A percentile compares a stretch with the other conserved stretches of the same genome.
phyloP scores from a whole-genome alignment of 2,888 invertebrate species.

The Cerastis rubricosa region DNA sequence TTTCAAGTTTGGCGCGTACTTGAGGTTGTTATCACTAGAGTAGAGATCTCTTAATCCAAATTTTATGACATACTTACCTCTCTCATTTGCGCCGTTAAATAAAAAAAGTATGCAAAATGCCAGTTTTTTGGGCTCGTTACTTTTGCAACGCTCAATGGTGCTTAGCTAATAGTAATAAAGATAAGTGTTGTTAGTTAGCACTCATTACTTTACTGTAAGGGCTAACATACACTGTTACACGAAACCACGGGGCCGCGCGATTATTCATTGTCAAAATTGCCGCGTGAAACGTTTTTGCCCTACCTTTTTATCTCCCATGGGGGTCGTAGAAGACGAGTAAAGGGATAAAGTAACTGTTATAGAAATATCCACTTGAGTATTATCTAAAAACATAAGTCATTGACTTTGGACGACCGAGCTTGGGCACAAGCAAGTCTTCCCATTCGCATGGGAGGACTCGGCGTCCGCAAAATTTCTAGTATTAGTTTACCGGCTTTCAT shows the following conservation, averaged over 20 bases:
- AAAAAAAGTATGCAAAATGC: constrained; percentile 28
- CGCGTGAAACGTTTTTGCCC: background rate
- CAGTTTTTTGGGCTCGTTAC: constrained; percentile 48
- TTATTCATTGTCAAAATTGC: constrained; percentile 4
- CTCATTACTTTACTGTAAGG: constrained; percentile 52
- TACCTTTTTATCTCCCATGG: constrained; percentile 12
- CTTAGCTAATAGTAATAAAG: constrained; percentile 77
- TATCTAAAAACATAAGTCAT: too few relatives aligned
- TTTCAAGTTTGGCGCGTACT: background rate
- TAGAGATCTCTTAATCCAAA: background rate
- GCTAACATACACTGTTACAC: constrained; percentile 27
- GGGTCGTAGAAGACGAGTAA: background rate
- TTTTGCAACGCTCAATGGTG: constrained; percentile 69
- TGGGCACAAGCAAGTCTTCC: too few relatives aligned
- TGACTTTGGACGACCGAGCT: too few relatives aligned
- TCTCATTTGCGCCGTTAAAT: constrained; percentile 3
- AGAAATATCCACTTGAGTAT: constrained; percentile 11
- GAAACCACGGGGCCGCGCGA: background rate
- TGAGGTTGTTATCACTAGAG: background rate
- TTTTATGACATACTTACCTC: background rate
- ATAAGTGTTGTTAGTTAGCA: constrained; percentile 69
- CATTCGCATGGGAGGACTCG: too few relatives aligned
- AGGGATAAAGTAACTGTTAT: background rate
- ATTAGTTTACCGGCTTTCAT: too few relatives aligned
- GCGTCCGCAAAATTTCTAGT: too few relatives aligned